Evolutionary conservation across 2,888 invertebrate species (phyloP), one percentile per base, ranked within the genome.

Genomic region (Phania funesta): DNA sequence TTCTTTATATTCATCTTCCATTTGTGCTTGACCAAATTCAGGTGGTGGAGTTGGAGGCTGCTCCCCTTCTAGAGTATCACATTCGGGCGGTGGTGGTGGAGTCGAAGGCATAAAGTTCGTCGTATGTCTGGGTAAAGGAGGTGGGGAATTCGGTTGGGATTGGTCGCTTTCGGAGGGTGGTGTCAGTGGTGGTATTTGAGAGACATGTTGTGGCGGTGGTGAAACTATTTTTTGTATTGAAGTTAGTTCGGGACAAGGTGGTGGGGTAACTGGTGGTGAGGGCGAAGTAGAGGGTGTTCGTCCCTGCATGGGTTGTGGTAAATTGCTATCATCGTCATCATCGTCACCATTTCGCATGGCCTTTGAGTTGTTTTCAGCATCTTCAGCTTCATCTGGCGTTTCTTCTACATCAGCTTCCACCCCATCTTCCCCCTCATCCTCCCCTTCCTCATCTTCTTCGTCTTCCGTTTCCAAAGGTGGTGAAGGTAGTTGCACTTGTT

Each of bases 191-290:
- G 87, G 87, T 60, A 87, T 86, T 60, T 85, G 86, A 60, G 86
- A 85, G 9, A 85, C 74, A 65, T 87, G 87, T 70, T 81, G 73
- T 20, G 89, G 87, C 13, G 90, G 88, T 8, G 89, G 89, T 50
- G 90, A 88, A 4, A 88, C 87, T 77, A 88, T 86, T 24, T 81
- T 83, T 62, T 64, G 78, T 54, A 81, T 84, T 54, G 75, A 86
- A 84, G 85, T 84, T n/a, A 83, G 50, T 54, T 74, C 71, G 76
- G 86, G 65, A 84, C 87, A 88, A 11, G 89, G 89, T 16, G 90
- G 90, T 44, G 90, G 90, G 32, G 90, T 90, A 20, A 87, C 87
- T 46, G 90, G 90, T 70, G 90, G 90, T 13, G 90, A 90, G 16
- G 90, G 90, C 26, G 90, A 90, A 22, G 89, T 88, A 13, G 90